These are phyloP conservation scores for Dryas iulia DNA, from an alignment of 1,140 invertebrate species.

Conservation along the genomic window DNA sequence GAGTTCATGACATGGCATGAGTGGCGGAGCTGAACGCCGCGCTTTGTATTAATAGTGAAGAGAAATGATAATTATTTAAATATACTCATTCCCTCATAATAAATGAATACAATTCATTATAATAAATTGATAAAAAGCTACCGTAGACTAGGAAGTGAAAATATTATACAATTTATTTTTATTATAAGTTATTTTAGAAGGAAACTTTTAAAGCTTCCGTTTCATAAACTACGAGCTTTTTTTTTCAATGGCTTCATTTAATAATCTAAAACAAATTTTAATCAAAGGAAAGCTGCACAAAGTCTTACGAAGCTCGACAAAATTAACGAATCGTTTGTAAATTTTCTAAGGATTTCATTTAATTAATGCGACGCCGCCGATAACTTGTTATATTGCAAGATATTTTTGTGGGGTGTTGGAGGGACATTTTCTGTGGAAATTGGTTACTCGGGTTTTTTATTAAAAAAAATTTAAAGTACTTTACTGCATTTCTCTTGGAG, in stretches of 20 bases:
- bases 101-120: too few species aligned
- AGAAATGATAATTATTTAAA: too few species aligned
- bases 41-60: too few species aligned
- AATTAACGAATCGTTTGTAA: conserved; percentile 40
- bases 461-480: too few species aligned
- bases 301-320: conserved; percentile 28
- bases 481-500: too few species aligned
- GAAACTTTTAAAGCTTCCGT: background rate
- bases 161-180: too few species aligned
- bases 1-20: too few species aligned
- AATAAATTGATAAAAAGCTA: too few species aligned
- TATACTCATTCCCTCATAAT: too few species aligned
- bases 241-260: background rate
- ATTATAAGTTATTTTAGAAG: background rate
- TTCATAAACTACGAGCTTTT: background rate
- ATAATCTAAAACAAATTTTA: conserved; percentile 35
- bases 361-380: conserved; percentile 36
- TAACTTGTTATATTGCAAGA: conserved; percentile 14
- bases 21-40: too few species aligned
- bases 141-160: too few species aligned
- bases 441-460: background rate
- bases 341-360: conserved; percentile 44
- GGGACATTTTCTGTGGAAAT: background rate
- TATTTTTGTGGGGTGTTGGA: background rate
- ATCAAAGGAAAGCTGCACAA: conserved; percentile 38